Evolutionary conservation across 2,888 invertebrate species (phyloP).

Genomic region (Mythimna pallens): DNA sequence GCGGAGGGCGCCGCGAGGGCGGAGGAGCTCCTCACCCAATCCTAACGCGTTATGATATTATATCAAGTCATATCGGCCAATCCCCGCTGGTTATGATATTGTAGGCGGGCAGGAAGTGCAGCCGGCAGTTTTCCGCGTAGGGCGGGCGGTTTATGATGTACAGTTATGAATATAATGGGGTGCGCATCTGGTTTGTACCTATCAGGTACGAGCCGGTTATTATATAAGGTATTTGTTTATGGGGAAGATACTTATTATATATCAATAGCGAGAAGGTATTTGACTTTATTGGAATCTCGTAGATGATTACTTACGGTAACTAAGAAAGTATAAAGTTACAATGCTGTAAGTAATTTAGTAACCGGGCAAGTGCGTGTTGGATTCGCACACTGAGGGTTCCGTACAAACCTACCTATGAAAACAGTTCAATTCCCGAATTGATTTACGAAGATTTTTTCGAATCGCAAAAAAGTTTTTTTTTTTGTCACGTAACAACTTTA

Average conservation of each 20-base stretch:
- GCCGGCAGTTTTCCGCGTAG: constrained; percentile 81
- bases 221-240: constrained; percentile 32
- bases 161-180: constrained; percentile 88
- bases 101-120: constrained; percentile 85
- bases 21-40: constrained; percentile 89
- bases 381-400: too few species aligned
- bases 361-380: too few species aligned
- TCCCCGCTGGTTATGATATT: constrained; percentile 90
- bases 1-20: constrained; percentile 72
- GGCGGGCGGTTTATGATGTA: constrained; percentile 90
- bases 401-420: too few species aligned
- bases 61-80: constrained; percentile 90
- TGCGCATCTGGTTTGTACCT: constrained; percentile 65
- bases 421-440: too few species aligned
- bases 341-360: too few species aligned
- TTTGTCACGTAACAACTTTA: too few species aligned
- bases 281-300: not conserved
- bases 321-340: not conserved
- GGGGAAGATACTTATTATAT: constrained; percentile 8
- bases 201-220: constrained; percentile 58
- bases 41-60: constrained; percentile 91
- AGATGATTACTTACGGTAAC: not conserved
- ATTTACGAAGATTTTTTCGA: too few species aligned
- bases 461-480: too few species aligned
- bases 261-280: too few species aligned